Percentiles rank a stretch among this genome's conserved stretches.
Evolutionary conservation across 2,113 vertebrate genomes (phyloP).

Genomic region (Platycercus adscitus): DNA sequence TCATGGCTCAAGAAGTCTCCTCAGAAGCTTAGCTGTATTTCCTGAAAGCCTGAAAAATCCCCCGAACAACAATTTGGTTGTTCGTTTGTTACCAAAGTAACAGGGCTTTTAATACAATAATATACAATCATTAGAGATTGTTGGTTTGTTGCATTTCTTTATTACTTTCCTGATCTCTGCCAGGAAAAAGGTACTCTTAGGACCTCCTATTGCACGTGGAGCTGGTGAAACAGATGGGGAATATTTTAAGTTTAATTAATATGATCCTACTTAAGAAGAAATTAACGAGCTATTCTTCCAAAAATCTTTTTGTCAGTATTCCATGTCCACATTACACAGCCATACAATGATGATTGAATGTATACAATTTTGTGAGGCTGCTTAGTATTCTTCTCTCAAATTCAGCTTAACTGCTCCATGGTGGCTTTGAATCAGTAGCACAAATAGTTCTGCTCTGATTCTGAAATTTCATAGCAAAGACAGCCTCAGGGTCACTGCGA

Average conservation of each 20-base stretch:
- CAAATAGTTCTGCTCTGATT: not conserved
- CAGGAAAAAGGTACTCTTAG: not conserved
- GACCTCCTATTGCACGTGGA: not conserved
- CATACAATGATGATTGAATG: not conserved
- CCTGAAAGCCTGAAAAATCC: not conserved
- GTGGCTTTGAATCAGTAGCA: not conserved
- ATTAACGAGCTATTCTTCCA: not conserved
- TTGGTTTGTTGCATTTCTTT: not conserved
- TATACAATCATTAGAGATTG: not conserved
- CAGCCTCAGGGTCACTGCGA: not conserved
- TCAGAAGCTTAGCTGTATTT: not conserved
- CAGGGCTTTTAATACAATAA: not conserved
- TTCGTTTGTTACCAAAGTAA: not conserved
- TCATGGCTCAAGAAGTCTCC: slow-evolving; percentile 40
- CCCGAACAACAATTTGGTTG: not conserved
- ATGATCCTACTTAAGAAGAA: not conserved
- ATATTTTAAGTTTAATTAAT: slow-evolving; percentile 24
- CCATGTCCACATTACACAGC: not conserved
- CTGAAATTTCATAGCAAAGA: not conserved
- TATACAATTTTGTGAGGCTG: not conserved
- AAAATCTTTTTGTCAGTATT: not conserved
- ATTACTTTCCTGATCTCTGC: not conserved
- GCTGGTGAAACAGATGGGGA: not conserved
- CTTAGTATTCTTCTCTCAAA: not conserved
- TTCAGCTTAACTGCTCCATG: not conserved